Conservation (phyloP, 1,140 invertebrate species). For the Drosophila bocki region DNA sequence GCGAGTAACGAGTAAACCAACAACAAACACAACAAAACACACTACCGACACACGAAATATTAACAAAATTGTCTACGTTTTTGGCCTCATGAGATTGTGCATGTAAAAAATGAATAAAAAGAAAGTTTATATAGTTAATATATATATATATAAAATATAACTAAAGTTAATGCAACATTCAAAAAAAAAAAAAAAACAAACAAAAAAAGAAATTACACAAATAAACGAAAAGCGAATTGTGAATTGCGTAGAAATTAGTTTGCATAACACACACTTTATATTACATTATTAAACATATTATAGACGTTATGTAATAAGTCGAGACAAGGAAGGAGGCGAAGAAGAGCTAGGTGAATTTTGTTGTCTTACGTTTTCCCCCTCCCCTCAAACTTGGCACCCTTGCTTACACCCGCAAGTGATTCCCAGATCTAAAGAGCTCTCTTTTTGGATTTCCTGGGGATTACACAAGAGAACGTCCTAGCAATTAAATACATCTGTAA, state of each 20-base stretch:
- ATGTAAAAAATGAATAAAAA: constrained; percentile 72
- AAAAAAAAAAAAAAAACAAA: not conserved
- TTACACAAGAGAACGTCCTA: not conserved
- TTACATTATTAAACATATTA: constrained; percentile 3
- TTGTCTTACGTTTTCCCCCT: constrained; percentile 1
- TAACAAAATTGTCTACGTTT: constrained; percentile 39
- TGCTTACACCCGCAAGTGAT: not conserved
- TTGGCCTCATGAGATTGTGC: constrained; percentile 80
- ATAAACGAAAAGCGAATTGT: constrained; percentile 69
- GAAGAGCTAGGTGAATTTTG: constrained; percentile 40
- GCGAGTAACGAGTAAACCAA: constrained; percentile 20
- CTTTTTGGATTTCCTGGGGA: not conserved
- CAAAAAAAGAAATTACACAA: not conserved
- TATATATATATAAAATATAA: constrained; percentile 38
- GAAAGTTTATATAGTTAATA: constrained; percentile 47
- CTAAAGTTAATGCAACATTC: constrained; percentile 43
- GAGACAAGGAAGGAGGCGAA: not conserved
- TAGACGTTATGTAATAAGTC: constrained; percentile 28
- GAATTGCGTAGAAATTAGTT: constrained; percentile 64
- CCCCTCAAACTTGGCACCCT: not conserved
- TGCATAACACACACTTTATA: constrained; percentile 33
- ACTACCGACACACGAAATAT: constrained; percentile 11
- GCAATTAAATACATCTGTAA: constrained; percentile 2
- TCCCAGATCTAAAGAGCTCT: not conserved
- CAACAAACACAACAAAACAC: constrained; percentile 1